Evolutionary conservation across 2,113 vertebrate genomes (phyloP).

Genomic region (Carettochelys insculpta): DNA sequence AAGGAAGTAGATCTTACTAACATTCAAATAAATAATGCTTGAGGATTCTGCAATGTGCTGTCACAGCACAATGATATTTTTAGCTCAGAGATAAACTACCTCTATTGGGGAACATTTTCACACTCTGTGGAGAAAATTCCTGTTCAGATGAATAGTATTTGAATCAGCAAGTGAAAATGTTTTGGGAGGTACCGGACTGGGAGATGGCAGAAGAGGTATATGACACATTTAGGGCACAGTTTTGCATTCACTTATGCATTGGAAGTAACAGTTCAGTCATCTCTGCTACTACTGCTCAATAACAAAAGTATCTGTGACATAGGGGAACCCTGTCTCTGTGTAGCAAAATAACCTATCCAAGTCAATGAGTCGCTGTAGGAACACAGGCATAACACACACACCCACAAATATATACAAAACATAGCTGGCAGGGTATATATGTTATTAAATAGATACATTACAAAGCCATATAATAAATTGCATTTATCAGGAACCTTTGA

Average conservation of each 20-base stretch:
- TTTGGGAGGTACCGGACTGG: background rate
- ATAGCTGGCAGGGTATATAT: background rate
- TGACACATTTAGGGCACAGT: background rate
- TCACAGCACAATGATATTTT: background rate
- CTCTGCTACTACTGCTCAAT: background rate
- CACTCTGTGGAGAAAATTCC: background rate
- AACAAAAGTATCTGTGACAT: constrained; percentile 33
- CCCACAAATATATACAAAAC: background rate
- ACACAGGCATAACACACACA: background rate
- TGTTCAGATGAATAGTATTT: background rate
- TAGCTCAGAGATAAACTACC: background rate
- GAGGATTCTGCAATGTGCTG: background rate
- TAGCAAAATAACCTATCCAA: constrained; percentile 19
- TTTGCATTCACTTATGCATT: background rate
- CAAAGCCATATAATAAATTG: constrained; percentile 4
- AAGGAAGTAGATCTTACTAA: constrained; percentile 27
- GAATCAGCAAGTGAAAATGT: constrained; percentile 15
- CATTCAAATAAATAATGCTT: constrained; percentile 8
- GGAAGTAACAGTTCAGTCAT: constrained; percentile 5
- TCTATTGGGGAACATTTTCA: background rate
- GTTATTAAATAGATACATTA: background rate
- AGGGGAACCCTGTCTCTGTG: constrained; percentile 17
- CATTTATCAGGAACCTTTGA: background rate
- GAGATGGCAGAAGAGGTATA: background rate
- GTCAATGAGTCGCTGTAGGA: background rate